phyloP scores from a whole-genome alignment of 2,113 vertebrate species.

The Thunnus thynnus region DNA sequence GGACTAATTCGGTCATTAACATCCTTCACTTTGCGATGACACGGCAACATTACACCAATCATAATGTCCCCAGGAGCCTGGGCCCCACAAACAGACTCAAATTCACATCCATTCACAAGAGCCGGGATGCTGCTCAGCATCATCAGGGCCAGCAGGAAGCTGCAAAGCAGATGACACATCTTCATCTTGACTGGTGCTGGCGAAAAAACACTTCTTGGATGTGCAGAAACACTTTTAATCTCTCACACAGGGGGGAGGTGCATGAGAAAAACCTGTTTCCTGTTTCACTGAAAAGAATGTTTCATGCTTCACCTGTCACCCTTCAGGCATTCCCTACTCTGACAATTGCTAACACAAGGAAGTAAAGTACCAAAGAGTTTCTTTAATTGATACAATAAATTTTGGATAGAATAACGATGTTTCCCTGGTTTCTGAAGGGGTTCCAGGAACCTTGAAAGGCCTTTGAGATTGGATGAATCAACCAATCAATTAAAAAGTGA shows the following conservation, averaged over 20 bases:
- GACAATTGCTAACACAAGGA: background rate
- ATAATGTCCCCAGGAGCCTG: conserved; percentile 73
- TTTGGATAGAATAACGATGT: background rate
- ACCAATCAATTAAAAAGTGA: background rate
- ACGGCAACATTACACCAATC: conserved; percentile 74
- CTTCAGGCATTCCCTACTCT: no score
- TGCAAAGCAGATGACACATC: background rate
- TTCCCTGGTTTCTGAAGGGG: background rate
- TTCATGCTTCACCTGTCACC: background rate
- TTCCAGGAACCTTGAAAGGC: background rate
- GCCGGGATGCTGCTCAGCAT: background rate
- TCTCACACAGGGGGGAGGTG: background rate
- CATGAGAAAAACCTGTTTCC: conserved; percentile 28
- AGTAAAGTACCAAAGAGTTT: background rate
- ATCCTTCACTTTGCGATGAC: conserved; percentile 55
- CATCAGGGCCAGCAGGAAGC: background rate
- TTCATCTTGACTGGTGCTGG: background rate
- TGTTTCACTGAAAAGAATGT: conserved; percentile 11
- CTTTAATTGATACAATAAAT: no score
- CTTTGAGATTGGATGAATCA: background rate
- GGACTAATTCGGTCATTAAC: conserved; percentile 57
- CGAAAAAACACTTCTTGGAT: background rate
- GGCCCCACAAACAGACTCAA: conserved; percentile 48
- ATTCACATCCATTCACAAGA: conserved; percentile 30
- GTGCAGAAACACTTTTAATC: background rate